Conservation (phyloP, 2,797 vertebrate genomes). For the Pseudocheirus occidentalis region DNA sequence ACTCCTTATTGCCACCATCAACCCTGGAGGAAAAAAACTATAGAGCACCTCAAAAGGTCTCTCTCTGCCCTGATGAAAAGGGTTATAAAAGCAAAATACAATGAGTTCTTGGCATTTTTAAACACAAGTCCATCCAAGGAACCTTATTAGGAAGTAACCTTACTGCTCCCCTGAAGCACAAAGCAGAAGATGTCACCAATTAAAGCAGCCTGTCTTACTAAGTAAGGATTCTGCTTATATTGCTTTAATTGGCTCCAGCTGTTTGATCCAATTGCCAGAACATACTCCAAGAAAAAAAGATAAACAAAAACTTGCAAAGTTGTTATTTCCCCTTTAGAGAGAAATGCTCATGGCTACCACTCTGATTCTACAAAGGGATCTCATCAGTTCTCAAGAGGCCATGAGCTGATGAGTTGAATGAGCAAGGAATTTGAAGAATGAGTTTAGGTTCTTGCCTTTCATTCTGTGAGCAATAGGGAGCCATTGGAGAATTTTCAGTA, state of each 20-base stretch:
- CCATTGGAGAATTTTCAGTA: background rate
- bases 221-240: conserved; percentile 22
- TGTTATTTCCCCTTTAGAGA: background rate
- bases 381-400: background rate
- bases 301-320: background rate
- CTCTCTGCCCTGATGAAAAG: background rate
- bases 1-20: conserved; percentile 23
- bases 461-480: background rate
- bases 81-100: conserved; percentile 2
- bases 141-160: background rate
- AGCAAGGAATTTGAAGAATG: background rate
- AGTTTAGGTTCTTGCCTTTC: background rate
- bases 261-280: conserved; percentile 4
- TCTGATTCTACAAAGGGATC: background rate
- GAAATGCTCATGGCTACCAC: background rate
- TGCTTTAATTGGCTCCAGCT: conserved; percentile 1
- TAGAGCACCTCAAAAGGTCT: conserved; percentile 23
- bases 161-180: conserved; percentile 10
- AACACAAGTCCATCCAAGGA: conserved; percentile 11
- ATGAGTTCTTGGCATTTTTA: conserved; percentile 31
- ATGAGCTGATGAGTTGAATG: background rate
- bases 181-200: background rate
- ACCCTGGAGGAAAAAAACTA: conserved; percentile 11
- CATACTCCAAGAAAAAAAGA: background rate
- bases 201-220: background rate